Percentiles rank a stretch among this genome's conserved stretches.
These are phyloP conservation scores for Cynopterus brachyotis DNA, from an alignment of 2,113 vertebrate species.

Conservation along the genomic window DNA sequence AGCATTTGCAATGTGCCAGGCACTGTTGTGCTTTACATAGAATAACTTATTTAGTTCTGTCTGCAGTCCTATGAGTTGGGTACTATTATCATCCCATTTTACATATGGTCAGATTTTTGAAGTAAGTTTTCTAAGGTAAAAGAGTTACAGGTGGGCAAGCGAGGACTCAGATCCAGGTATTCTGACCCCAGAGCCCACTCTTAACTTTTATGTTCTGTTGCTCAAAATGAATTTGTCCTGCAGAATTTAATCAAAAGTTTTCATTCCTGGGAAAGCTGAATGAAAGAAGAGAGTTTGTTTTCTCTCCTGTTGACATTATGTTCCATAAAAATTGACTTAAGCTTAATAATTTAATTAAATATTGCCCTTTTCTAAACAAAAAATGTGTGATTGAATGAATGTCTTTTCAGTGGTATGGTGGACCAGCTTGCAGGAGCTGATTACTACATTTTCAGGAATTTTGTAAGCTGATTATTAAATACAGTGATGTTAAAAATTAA, in stretches of 20 bases:
- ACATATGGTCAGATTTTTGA: not conserved
- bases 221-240: not conserved
- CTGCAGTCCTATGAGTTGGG: not conserved
- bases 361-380: not conserved
- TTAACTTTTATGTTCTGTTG: not conserved
- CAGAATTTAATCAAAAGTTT: not conserved
- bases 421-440: not conserved
- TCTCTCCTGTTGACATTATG: not conserved
- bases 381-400: not conserved
- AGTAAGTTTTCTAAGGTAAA: not conserved
- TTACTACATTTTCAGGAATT: slow-evolving; percentile 25
- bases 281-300: not conserved
- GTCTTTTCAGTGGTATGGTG: not conserved
- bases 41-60: not conserved
- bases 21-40: not conserved
- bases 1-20: not conserved
- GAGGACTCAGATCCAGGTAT: not conserved
- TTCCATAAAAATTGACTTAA: not conserved
- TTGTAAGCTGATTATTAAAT: not conserved
- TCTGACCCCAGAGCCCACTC: not conserved
- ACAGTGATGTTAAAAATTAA: not conserved
- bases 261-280: not conserved
- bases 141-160: not conserved
- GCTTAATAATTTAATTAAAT: not conserved
- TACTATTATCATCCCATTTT: not conserved